phyloP scores from a whole-genome alignment of 1,140 invertebrate genomes.

The Tribolium castaneum region DNA sequence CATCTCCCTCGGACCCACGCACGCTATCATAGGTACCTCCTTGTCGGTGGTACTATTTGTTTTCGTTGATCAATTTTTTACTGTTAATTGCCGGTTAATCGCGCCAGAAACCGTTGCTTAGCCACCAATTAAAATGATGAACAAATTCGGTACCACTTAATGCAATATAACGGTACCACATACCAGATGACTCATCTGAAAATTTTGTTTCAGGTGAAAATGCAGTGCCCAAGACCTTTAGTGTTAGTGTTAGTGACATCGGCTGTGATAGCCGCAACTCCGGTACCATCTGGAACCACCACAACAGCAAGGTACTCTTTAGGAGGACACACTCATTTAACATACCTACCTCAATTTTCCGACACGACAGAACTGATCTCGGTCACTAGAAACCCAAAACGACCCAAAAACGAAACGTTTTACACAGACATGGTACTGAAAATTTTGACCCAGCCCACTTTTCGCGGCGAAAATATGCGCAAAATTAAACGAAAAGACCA shows the following conservation, averaged over 20 bases:
- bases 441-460: conserved; percentile 1
- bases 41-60: conserved; percentile 19
- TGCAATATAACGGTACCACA: conserved; percentile 16
- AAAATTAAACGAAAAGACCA: conserved; percentile 33
- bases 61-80: conserved; percentile 22
- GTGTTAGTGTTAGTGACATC: conserved; percentile 52
- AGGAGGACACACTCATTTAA: conserved; percentile 38
- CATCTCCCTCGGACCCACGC: conserved; percentile 9
- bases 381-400: conserved; percentile 1
- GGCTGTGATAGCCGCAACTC: conserved; percentile 22
- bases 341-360: conserved; percentile 39
- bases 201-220: conserved; percentile 57
- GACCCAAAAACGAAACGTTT: conserved; percentile 41
- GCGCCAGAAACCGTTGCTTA: neutral
- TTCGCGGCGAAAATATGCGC: neutral
- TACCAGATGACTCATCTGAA: conserved; percentile 1
- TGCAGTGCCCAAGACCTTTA: conserved; percentile 52
- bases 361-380: conserved; percentile 16
- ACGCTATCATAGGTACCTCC: neutral
- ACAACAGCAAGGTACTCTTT: conserved; percentile 58
- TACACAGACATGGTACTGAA: conserved; percentile 15
- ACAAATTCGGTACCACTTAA: conserved; percentile 10
- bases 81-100: conserved; percentile 8
- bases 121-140: conserved; percentile 12
- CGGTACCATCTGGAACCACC: conserved; percentile 50